Evolutionary conservation across 2,113 vertebrate genomes (phyloP), one percentile per base, ranked within the genome.

Genomic region (Actenoides hombroni): DNA sequence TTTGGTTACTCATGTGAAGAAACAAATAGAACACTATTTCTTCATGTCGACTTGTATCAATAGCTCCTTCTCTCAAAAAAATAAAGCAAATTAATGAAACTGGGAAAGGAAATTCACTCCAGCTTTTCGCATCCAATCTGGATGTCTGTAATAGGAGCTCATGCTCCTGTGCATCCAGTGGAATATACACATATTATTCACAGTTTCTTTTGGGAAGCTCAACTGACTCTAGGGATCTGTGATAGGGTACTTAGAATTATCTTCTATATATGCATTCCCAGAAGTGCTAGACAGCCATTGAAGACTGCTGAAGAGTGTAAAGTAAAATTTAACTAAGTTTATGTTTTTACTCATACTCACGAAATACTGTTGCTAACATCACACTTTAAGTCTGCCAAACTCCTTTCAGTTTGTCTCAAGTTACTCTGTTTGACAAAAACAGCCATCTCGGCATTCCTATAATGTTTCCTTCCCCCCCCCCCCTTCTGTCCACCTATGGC

Each of bases 251-350:
- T 39, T 64, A 15, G 24, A 63, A 9, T 60, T 46, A 74, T 5
- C 40, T 70, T 78, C 77, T 77, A 25, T 11, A 16, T 13, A 25
- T n/a, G 59, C 8, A 48, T 21, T 76, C 12, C 44, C 15, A 57
- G 37, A 87, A 92, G 24, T 16, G 85, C 59, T 57, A 48, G 74
- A 37, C 35, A 61, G 48, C 18, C 35, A 33, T 69, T 71, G 13
- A 56, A 79, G 46, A 48, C 46, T 86, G 44, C 42, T 90, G 53
- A 94, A 85, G 31, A 35, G 11, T 16, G 29, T 82, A 37, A 88
- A 91, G 67, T 56, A 93, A 91, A 91, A 88, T 85, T 44, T 74
- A 85, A 49, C 83, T 65, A 23, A 59, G 64, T 88, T 96, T 95
- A 94, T 42, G 78, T 83, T 94, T 87, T 94, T 81, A 79, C 26